Evolutionary conservation across 2,797 vertebrate species (phyloP).

Genomic region (Sebastes minor): DNA sequence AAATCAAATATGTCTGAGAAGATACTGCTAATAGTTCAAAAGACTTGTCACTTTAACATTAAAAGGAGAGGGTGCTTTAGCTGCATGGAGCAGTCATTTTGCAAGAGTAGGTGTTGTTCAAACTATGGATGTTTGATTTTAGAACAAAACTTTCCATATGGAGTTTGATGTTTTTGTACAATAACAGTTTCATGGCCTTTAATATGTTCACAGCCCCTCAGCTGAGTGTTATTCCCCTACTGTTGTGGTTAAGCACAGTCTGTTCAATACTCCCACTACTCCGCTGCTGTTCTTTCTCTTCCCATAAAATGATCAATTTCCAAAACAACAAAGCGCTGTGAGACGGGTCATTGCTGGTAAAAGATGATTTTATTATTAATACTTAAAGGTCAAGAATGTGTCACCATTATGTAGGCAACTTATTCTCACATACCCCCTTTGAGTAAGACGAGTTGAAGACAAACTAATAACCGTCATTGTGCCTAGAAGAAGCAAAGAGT

Average conservation of each 20-base stretch:
- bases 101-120: constrained; percentile 36
- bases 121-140: constrained; percentile 29
- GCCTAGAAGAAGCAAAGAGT: constrained; percentile 34
- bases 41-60: neutral
- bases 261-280: constrained; percentile 74
- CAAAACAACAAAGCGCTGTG: constrained; percentile 58
- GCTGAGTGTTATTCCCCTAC: constrained; percentile 71
- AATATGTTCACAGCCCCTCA: constrained; percentile 55
- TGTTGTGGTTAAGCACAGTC: constrained; percentile 63
- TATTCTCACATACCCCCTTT: constrained; percentile 50
- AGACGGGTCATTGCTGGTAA: constrained; percentile 61
- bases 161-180: constrained; percentile 50
- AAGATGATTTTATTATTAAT: constrained; percentile 59
- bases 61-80: neutral
- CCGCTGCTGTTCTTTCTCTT: constrained; percentile 42
- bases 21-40: neutral
- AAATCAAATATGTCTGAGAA: neutral
- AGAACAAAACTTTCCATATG: constrained; percentile 59
- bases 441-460: constrained; percentile 26
- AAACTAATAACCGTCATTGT: constrained; percentile 36
- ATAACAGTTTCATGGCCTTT: constrained; percentile 35
- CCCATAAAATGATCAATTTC: constrained; percentile 70
- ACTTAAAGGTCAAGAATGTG: constrained; percentile 75
- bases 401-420: constrained; percentile 55
- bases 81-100: constrained; percentile 12